A percentile compares a stretch with the other conserved stretches of the same genome.
phyloP scores from a whole-genome alignment of 2,113 vertebrate genomes.

The Hemichromis elongatus region DNA sequence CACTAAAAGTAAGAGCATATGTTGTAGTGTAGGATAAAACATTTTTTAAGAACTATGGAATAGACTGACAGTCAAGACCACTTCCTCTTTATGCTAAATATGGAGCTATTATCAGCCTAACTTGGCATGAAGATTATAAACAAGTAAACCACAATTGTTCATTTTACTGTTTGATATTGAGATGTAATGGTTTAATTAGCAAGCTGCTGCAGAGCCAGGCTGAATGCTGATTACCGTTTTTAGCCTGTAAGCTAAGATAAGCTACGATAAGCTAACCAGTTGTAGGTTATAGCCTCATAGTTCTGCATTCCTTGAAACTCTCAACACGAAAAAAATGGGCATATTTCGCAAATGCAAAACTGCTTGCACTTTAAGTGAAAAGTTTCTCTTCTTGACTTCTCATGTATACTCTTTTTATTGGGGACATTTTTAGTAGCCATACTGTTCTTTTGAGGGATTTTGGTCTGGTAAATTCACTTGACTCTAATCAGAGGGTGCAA shows the following conservation, averaged over 20 bases:
- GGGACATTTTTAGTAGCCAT: not conserved
- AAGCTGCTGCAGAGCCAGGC: not conserved
- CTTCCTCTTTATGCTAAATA: not conserved
- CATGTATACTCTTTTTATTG: not conserved
- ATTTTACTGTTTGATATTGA: not conserved
- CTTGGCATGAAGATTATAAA: not conserved
- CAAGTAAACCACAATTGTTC: not conserved
- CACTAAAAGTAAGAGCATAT: not conserved
- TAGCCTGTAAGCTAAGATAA: not conserved
- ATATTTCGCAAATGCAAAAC: not conserved
- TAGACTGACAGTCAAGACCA: not conserved
- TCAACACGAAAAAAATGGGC: not conserved
- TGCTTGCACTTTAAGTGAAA: not conserved
- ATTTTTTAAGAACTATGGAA: not conserved
- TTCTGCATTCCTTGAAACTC: not conserved
- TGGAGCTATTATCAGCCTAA: not conserved
- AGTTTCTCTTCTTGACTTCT: not conserved
- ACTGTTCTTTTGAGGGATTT: not conserved
- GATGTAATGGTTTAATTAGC: not conserved
- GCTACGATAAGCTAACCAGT: not conserved
- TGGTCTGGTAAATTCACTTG: slow-evolving; percentile 14
- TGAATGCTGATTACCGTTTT: not conserved
- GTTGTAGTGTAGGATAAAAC: not conserved
- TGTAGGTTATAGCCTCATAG: not conserved
- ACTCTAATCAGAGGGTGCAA: not conserved